Evolutionary conservation across 2,113 vertebrate genomes (phyloP).

Genomic region (Tonatia bakeri): DNA sequence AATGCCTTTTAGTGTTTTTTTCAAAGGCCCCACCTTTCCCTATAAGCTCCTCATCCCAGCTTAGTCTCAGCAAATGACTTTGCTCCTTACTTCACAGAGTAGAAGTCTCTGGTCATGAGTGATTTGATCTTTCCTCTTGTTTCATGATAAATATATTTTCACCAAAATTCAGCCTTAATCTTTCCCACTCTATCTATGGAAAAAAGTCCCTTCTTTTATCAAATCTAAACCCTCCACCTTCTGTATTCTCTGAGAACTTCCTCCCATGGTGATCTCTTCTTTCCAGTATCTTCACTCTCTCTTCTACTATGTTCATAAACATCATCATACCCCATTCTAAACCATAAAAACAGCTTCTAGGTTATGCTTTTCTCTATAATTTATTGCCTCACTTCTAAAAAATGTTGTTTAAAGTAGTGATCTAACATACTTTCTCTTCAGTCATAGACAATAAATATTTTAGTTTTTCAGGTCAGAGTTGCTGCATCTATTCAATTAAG

Average conservation of each 20-base stretch:
- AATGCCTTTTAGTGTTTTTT: not conserved
- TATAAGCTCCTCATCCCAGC: not conserved
- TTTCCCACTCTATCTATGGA: not conserved
- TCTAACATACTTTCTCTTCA: not conserved
- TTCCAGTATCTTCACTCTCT: not conserved
- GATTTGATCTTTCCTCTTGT: not conserved
- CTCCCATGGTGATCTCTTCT: not conserved
- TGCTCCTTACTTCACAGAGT: not conserved
- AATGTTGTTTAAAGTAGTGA: not conserved
- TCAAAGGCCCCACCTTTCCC: not conserved
- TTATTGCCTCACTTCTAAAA: not conserved
- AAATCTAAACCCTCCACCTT: not conserved
- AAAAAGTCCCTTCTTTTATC: not conserved
- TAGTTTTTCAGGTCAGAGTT: not conserved
- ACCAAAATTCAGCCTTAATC: not conserved
- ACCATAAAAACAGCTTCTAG: not conserved
- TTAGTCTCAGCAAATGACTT: not conserved
- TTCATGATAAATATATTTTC: not conserved
- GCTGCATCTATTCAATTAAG: not conserved
- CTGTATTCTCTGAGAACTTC: not conserved
- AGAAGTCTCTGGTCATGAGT: not conserved
- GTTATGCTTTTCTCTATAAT: not conserved
- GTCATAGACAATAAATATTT: not conserved
- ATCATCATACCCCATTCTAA: not conserved
- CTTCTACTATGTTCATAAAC: not conserved